Evolutionary conservation across 2,113 vertebrate species (phyloP), one percentile per base, ranked within the genome.

Genomic region (Scopus umbretta): DNA sequence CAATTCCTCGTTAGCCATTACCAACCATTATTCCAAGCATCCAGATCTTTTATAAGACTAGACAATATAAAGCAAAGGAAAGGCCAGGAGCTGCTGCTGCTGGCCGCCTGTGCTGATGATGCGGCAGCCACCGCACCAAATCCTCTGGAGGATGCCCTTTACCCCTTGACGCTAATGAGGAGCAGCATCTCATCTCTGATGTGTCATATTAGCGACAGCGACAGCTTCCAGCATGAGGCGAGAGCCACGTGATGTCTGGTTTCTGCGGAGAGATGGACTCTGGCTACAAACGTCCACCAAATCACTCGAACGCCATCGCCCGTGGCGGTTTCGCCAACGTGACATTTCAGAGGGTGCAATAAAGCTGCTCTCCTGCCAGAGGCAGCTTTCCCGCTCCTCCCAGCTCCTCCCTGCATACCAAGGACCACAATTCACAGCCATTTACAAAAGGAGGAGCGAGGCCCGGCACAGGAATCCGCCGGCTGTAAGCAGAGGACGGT

Each of bases 171-270:
- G 49, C 70, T 96, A 93, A 97, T 56, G 90, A 85, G 93, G 59
- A 59, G 86, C 95, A 92, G 82, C 94, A 82, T 83, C 92, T 87
- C 88, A 10, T 73, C 94, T 55, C 88, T 1, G 67, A 42, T 49
- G 75, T 88, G 94, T 80, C 80, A 45, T 19, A 20, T 70, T 45
- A 9, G 88, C 9, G 52, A 83, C 89, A 66, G 92, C 2, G 86
- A 94, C 94, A 93, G 94, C 91, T 88, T 76, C 78, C 94, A 95
- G 87, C 7, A 15, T 8, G 18, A 21, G 85, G 92, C 45, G 12
- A 45, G 36, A 56, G 85, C 96, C 96, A 96, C 75, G 84, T 95
- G 95, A 95, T 63, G 97, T 96, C 95, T 97, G 94, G 68, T 16
- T 95, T 47, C 93, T 40, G 80, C 0, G 5, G 53, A 80, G 81